A percentile compares a stretch with the other conserved stretches of the same genome.
phyloP scores from a whole-genome alignment of 2,888 invertebrate species.

The Athalia cordata region DNA sequence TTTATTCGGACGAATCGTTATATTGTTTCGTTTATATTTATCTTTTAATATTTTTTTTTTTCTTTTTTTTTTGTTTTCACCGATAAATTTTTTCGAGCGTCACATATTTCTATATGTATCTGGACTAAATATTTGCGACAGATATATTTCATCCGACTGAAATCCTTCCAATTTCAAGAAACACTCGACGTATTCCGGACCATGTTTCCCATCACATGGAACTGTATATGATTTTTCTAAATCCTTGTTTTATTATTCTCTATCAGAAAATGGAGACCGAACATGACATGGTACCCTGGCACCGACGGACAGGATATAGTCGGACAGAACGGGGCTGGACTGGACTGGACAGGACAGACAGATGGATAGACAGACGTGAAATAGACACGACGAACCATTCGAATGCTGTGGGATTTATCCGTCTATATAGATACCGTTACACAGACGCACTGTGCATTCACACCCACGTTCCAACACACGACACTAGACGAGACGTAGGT shows the following conservation, averaged over 20 bases:
- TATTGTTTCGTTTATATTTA: too few species aligned
- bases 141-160: slow-evolving; percentile 5
- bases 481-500: too few species aligned
- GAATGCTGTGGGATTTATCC: slow-evolving; percentile 4
- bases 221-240: background rate
- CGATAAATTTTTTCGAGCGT: slow-evolving; percentile 7
- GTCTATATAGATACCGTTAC: slow-evolving; percentile 16
- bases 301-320: background rate
- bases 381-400: slow-evolving; percentile 12
- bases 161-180: slow-evolving; percentile 25
- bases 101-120: background rate
- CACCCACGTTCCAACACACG: too few species aligned
- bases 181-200: background rate
- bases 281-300: background rate
- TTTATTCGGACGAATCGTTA: too few species aligned
- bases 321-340: background rate
- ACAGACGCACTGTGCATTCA: background rate
- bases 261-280: background rate
- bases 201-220: too few species aligned
- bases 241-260: slow-evolving; percentile 37
- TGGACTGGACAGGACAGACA: slow-evolving; percentile 4
- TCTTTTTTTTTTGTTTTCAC: too few species aligned
- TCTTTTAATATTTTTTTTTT: too few species aligned
- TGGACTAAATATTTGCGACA: background rate
- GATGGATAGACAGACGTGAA: slow-evolving; percentile 12